Conservation (phyloP, 2,113 vertebrate species). For the Bubo bubo region DNA sequence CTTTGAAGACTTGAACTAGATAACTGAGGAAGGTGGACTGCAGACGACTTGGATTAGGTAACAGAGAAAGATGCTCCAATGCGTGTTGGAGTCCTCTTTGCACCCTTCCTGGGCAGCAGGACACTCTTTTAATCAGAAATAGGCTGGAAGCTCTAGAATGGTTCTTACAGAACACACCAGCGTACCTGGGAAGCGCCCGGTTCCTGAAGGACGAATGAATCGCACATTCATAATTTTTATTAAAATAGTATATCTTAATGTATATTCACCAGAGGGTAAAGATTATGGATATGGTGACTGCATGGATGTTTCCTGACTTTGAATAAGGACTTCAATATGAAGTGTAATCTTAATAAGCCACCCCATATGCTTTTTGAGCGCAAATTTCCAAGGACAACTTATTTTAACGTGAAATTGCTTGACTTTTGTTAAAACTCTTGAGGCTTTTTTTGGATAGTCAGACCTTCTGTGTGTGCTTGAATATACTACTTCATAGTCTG, state of each 20-base stretch:
- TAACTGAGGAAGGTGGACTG: neutral
- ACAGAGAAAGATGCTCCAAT: neutral
- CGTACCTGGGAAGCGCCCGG: rapidly evolving
- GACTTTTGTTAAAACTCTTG: neutral
- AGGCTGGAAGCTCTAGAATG: neutral
- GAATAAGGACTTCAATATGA: neutral
- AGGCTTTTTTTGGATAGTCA: neutral
- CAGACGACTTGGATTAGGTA: neutral
- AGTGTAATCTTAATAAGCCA: neutral
- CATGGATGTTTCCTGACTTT: neutral
- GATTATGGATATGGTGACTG: neutral
- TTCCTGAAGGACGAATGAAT: neutral
- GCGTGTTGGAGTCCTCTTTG: neutral
- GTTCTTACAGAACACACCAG: neutral
- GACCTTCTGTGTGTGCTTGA: neutral
- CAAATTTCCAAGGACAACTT: neutral
- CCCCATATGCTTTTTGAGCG: neutral
- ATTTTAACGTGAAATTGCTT: neutral
- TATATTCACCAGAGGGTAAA: neutral
- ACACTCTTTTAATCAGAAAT: neutral
- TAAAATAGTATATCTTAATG: neutral
- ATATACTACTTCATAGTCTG: neutral
- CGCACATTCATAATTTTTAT: neutral
- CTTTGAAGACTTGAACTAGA: neutral
- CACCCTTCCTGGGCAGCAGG: neutral